These are phyloP conservation scores for Tortricodes alternella DNA, from an alignment of 2,888 invertebrate genomes.

Conservation along the genomic window DNA sequence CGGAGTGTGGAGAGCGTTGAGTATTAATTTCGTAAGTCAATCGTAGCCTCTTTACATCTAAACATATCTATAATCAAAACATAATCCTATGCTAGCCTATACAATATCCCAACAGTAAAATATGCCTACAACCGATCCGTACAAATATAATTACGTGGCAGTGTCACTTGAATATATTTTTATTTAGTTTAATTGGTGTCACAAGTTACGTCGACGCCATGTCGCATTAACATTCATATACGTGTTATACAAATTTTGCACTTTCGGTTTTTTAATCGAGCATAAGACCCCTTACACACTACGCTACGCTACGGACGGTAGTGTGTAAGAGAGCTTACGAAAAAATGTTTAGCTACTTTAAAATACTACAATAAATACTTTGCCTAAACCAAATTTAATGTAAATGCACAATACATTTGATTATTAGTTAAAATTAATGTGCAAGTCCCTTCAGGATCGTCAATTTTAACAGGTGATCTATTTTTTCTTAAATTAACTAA, in stretches of 20 bases:
- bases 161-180: constrained; percentile 36
- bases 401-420: constrained; percentile 40
- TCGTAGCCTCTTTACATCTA: constrained; percentile 31
- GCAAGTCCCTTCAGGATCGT: constrained; percentile 17
- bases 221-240: constrained; percentile 31
- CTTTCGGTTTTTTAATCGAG: constrained; percentile 32
- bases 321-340: constrained; percentile 27
- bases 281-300: constrained; percentile 21
- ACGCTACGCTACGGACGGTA: neutral
- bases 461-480: constrained; percentile 19
- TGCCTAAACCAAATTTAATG: constrained; percentile 38
- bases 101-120: constrained; percentile 36
- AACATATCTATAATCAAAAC: constrained; percentile 35
- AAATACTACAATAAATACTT: constrained; percentile 39
- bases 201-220: constrained; percentile 31
- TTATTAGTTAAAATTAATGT: constrained; percentile 30
- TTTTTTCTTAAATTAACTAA: constrained; percentile 12
- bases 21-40: constrained; percentile 9
- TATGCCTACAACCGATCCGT: constrained; percentile 38
- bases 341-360: constrained; percentile 24
- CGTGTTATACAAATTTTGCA: constrained; percentile 32
- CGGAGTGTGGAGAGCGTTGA: too few species aligned
- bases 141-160: constrained; percentile 46
- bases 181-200: constrained; percentile 37
- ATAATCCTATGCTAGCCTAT: constrained; percentile 43